A percentile compares a stretch with the other conserved stretches of the same genome.
Evolutionary conservation across 2,797 vertebrate genomes (phyloP).

Genomic region (Ctenosaura bakeri): DNA sequence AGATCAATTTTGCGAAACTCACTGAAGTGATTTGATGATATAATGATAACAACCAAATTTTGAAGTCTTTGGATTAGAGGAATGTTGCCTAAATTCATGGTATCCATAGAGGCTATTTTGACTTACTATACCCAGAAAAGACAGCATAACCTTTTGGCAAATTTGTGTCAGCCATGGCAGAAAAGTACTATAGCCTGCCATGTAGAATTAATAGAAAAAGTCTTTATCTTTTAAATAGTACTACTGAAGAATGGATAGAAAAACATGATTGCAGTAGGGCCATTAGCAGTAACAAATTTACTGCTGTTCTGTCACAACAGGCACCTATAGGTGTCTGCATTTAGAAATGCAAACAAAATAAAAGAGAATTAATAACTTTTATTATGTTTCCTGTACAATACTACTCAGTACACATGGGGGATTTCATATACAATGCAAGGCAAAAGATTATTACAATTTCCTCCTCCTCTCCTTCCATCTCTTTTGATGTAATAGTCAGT

Average conservation of each 20-base stretch:
- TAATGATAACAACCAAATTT: not conserved
- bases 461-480: no score
- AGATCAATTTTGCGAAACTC: not conserved
- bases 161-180: no score
- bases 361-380: not conserved
- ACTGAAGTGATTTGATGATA: conserved; percentile 9
- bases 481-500: not conserved
- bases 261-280: not conserved
- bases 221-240: not conserved
- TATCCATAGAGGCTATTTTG: not conserved
- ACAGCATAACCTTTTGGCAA: not conserved
- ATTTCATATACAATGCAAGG: not conserved
- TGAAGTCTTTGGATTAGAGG: not conserved
- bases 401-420: not conserved
- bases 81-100: not conserved
- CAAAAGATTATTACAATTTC: not conserved
- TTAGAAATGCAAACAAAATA: not conserved
- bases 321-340: not conserved
- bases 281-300: no score
- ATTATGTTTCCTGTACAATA: not conserved
- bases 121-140: not conserved
- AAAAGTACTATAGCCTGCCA: not conserved
- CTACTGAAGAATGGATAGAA: not conserved
- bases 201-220: not conserved
- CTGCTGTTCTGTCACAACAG: not conserved